Conservation (phyloP, 2,888 invertebrate species). For the Tetranychus piercei region DNA sequence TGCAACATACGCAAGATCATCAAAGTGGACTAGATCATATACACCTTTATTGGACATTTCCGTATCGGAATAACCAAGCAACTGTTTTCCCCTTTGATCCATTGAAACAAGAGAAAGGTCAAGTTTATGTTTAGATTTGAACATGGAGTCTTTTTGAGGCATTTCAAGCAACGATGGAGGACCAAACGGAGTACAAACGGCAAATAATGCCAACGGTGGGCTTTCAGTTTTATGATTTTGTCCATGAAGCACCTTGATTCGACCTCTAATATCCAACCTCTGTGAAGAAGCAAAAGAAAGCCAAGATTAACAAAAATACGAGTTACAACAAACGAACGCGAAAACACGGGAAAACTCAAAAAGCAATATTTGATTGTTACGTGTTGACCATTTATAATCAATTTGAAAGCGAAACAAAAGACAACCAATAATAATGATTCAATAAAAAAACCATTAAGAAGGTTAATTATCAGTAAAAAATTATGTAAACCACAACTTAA, state of each 20-base stretch:
- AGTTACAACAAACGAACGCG: not conserved
- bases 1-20: slow-evolving; percentile 88
- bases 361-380: too few relatives aligned
- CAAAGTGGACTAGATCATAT: slow-evolving; percentile 91
- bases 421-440: not conserved
- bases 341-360: not conserved
- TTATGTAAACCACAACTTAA: too few relatives aligned
- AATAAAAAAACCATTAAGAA: not conserved
- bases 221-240: slow-evolving; percentile 81
- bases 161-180: slow-evolving; percentile 90
- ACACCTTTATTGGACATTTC: slow-evolving; percentile 81
- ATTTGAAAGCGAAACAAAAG: not conserved
- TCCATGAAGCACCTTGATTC: slow-evolving; percentile 85
- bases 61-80: slow-evolving; percentile 78
- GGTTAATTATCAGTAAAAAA: not conserved
- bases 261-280: slow-evolving; percentile 92
- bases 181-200: slow-evolving; percentile 95
- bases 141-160: slow-evolving; percentile 91
- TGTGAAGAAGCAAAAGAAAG: slow-evolving; percentile 33
- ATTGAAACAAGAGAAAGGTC: slow-evolving; percentile 88
- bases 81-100: slow-evolving; percentile 89
- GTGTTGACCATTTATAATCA: too few relatives aligned
- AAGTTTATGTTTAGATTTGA: slow-evolving; percentile 97
- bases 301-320: slow-evolving; percentile 3
- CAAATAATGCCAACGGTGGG: slow-evolving; percentile 81